Base-by-base conservation (phyloP, 2,797 vertebrate genomes). In the Heterohyrax brucei region DNA sequence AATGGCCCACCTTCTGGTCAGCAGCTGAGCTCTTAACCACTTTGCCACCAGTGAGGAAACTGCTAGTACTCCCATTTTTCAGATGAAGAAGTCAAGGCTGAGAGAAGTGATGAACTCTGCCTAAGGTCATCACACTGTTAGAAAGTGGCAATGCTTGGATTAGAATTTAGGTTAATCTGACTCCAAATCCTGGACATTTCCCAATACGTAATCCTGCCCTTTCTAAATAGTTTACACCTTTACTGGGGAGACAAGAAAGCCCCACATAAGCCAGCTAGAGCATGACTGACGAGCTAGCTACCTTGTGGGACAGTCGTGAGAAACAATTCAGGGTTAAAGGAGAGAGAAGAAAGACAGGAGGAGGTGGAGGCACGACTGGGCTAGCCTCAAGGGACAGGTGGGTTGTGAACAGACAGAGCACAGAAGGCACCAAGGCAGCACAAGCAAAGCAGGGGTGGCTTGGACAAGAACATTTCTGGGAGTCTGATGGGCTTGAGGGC, bases 271-370 rank as follows among this genome's bases (percentile, higher is more conserved):
- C 39, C 6, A 78, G 24, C 76, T 21, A 72, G 78, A 89, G 30
- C 33, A 70, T 48, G 33, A 68, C 44, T 26, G 3, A 84, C 13
- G 4, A 24, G 8, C 46, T 24, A 24, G 8, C 46, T 24, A 26
- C 59, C 19, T 30, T 39, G 22, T 28, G 28, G 33, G n/a, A 72
- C 39, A 6, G 28, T 64, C 61, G 93, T 70, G 50, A 61, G 72
- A 64, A 89, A 64, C 10, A 62, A 90, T 44, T 28, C 70, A 93
- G 62, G 44, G 79, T 75, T 39, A 82, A 73, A 86, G 64, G 68
- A 93, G 26, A 68, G 79, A 92, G 21, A 24, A 87, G n/a, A 28
- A 39, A 93, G 64, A 30, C 4, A 72, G 46, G 39, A 48, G 59
- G 59, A 78, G 5, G 61, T 80, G 5, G 5, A 56, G 13, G 21